Evolutionary conservation across 1,140 invertebrate species (phyloP).

Genomic region (Drosophila seguyi): DNA sequence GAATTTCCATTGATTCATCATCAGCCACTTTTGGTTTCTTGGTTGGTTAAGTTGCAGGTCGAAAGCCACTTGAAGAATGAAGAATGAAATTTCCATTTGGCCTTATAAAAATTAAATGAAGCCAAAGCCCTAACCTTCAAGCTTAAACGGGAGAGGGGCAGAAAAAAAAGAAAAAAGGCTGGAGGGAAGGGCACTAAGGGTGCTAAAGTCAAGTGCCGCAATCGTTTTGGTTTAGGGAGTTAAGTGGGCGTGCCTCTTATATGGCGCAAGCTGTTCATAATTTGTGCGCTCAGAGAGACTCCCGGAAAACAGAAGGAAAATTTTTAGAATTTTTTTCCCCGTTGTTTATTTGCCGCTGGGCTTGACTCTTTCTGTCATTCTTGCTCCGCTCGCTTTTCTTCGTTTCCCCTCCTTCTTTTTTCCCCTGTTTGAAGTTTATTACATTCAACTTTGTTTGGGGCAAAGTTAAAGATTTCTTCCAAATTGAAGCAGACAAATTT

Average conservation of each 20-base stretch:
- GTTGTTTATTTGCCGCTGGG: conserved; percentile 27
- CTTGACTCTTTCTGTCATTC: conserved; percentile 26
- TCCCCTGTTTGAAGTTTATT: conserved; percentile 33
- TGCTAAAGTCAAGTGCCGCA: conserved; percentile 71
- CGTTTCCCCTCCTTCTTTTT: no score
- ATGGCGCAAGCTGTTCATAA: conserved; percentile 59
- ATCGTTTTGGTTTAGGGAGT: conserved; percentile 63
- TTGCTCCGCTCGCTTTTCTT: neutral
- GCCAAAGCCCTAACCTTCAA: conserved; percentile 39
- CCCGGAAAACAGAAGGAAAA: conserved; percentile 22
- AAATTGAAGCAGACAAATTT: conserved; percentile 68
- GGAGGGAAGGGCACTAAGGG: conserved; percentile 32
- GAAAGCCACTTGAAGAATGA: conserved; percentile 62
- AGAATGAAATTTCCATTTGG: conserved; percentile 68
- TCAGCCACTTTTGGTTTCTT: conserved; percentile 27
- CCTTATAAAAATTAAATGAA: conserved; percentile 76
- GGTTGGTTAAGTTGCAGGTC: conserved; percentile 43
- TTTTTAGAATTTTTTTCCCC: conserved; percentile 18
- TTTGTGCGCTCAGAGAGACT: conserved; percentile 29
- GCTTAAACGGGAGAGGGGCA: no score
- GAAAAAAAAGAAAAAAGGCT: no score
- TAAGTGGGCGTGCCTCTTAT: conserved; percentile 48
- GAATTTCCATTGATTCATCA: conserved; percentile 40
- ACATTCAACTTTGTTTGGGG: conserved; percentile 25
- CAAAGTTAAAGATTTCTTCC: conserved; percentile 44